phyloP scores from a whole-genome alignment of 2,113 vertebrate species.

The Lynx canadensis region DNA sequence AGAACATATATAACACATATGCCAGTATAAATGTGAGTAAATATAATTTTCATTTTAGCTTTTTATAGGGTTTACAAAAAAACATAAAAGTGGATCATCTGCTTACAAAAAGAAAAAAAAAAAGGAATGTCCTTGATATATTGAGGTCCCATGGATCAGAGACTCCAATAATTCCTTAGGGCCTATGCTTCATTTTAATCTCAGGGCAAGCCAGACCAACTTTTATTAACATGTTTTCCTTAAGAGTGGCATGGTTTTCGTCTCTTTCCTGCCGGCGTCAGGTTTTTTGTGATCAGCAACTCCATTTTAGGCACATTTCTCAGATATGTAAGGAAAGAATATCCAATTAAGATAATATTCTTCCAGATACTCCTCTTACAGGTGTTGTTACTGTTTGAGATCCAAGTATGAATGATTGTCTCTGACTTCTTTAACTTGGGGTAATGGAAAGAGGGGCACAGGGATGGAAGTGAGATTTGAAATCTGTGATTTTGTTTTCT shows the following conservation, averaged over 20 bases:
- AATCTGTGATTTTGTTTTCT: neutral
- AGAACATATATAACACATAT: neutral
- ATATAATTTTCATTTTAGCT: constrained; percentile 36
- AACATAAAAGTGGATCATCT: neutral
- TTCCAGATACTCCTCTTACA: neutral
- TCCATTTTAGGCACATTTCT: constrained; percentile 46
- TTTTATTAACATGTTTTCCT: neutral
- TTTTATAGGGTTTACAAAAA: neutral
- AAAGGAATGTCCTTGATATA: neutral
- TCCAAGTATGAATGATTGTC: neutral
- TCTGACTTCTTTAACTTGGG: neutral
- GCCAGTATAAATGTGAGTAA: neutral
- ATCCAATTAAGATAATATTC: neutral
- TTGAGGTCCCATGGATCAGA: neutral
- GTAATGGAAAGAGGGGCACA: neutral
- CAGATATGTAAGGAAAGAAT: constrained; percentile 2
- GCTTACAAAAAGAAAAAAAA: neutral
- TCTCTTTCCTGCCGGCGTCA: constrained; percentile 30
- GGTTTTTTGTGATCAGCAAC: neutral
- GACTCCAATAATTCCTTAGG: neutral
- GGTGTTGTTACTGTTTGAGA: neutral
- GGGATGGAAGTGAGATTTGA: neutral
- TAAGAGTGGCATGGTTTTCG: neutral
- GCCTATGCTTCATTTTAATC: neutral
- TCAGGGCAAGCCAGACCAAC: neutral